Evolutionary conservation across 2,113 vertebrate genomes (phyloP).

Genomic region (Catharus minimus): DNA sequence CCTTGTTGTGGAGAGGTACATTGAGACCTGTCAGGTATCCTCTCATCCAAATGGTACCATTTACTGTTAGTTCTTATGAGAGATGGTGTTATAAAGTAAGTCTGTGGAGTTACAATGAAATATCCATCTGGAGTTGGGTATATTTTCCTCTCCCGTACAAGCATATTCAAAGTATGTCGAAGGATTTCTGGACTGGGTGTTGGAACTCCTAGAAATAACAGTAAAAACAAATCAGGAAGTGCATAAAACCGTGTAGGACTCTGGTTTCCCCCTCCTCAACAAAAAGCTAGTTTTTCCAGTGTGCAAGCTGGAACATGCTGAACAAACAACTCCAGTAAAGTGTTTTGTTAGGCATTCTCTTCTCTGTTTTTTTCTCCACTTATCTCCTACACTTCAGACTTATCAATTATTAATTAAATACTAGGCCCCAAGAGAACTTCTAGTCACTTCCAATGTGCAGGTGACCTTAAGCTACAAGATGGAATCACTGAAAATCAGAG

Average conservation of each 20-base stretch:
- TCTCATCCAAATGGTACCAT: conserved; percentile 98
- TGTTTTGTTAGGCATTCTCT: neutral
- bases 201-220: conserved; percentile 86
- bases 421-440: neutral
- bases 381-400: neutral
- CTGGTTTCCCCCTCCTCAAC: neutral
- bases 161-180: conserved; percentile 92
- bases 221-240: conserved; percentile 25
- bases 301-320: neutral
- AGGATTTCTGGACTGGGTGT: conserved; percentile 96
- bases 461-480: neutral
- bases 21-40: conserved; percentile 89
- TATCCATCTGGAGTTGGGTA: conserved; percentile 96
- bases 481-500: neutral
- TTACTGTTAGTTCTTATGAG: conserved; percentile 97
- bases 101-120: conserved; percentile 97
- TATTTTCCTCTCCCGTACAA: conserved; percentile 97
- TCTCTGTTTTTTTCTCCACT: conserved; percentile 11
- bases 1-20: conserved; percentile 94
- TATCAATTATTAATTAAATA: conserved; percentile 43
- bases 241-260: neutral
- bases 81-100: conserved; percentile 97
- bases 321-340: conserved; percentile 32
- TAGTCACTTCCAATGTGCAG: neutral
- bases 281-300: neutral